Evolutionary conservation across 2,888 invertebrate genomes (phyloP).

Genomic region (Hydraecia micacea): DNA sequence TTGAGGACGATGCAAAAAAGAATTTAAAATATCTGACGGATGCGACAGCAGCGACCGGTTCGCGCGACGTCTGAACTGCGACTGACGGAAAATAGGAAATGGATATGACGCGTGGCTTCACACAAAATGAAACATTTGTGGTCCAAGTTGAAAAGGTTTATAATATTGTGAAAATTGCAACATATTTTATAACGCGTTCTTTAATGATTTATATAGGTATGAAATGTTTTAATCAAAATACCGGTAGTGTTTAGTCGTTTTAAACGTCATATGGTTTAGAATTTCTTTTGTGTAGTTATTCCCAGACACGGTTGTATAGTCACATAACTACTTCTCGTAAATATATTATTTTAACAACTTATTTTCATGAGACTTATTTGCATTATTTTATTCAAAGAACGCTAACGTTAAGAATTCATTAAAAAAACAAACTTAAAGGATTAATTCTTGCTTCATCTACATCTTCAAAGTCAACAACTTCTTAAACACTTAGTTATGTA

Average conservation of each 20-base stretch:
- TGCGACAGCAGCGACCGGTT: constrained; percentile 44
- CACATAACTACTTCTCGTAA: neutral
- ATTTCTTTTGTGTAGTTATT: neutral
- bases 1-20: constrained; percentile 15
- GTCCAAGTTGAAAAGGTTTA: constrained; percentile 67
- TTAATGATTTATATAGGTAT: neutral
- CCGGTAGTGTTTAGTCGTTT: neutral
- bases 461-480: neutral
- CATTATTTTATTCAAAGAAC: neutral
- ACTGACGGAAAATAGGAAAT: constrained; percentile 79
- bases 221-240: neutral
- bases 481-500: neutral
- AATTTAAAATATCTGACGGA: constrained; percentile 14
- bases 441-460: neutral
- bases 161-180: neutral
- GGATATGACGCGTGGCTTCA: constrained; percentile 68
- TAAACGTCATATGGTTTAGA: neutral
- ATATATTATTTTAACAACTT: neutral
- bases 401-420: neutral
- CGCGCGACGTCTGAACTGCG: constrained; percentile 67
- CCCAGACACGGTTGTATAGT: neutral
- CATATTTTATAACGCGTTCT: neutral
- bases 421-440: neutral
- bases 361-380: neutral
- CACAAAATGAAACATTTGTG: constrained; percentile 66